A percentile compares a stretch with the other conserved stretches of the same genome.
Conservation (phyloP, 2,797 vertebrate species). For the Hyperoplus lanceolatus region DNA sequence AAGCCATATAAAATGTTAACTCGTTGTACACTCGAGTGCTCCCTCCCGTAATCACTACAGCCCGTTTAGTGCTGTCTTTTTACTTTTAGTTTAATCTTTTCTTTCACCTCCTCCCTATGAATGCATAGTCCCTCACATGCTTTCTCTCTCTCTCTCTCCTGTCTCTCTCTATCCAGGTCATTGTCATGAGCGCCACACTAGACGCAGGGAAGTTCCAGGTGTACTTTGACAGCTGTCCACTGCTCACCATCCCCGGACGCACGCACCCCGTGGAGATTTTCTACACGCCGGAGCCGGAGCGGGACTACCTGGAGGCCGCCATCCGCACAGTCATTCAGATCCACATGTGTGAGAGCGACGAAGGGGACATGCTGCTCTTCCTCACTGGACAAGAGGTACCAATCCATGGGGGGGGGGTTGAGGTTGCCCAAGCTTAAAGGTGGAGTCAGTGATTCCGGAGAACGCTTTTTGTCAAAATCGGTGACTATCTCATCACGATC, state of each 20-base stretch:
- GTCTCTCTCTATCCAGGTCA: slow-evolving; percentile 85
- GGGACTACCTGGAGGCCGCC: slow-evolving; percentile 97
- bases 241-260: slow-evolving; percentile 95
- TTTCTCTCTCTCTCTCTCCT: not conserved
- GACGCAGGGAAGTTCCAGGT: slow-evolving; percentile 98
- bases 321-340: slow-evolving; percentile 97
- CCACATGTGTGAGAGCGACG: slow-evolving; percentile 97
- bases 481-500: too few relatives aligned
- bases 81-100: slow-evolving; percentile 15
- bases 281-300: slow-evolving; percentile 96
- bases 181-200: slow-evolving; percentile 97
- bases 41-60: slow-evolving; percentile 27
- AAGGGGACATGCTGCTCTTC: slow-evolving; percentile 94
- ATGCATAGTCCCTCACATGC: slow-evolving; percentile 3
- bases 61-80: slow-evolving; percentile 15
- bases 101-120: slow-evolving; percentile 17
- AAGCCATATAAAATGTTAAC: slow-evolving; percentile 42
- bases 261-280: slow-evolving; percentile 99
- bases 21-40: slow-evolving; percentile 37
- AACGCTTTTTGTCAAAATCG: too few relatives aligned
- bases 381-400: slow-evolving; percentile 96
- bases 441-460: too few relatives aligned
- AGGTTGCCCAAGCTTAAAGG: too few relatives aligned
- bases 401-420: not conserved
- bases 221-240: slow-evolving; percentile 96